Evolutionary conservation across 1,140 invertebrate species (phyloP), one percentile per base, ranked within the genome.

Genomic region (Lepidostoma basale): DNA sequence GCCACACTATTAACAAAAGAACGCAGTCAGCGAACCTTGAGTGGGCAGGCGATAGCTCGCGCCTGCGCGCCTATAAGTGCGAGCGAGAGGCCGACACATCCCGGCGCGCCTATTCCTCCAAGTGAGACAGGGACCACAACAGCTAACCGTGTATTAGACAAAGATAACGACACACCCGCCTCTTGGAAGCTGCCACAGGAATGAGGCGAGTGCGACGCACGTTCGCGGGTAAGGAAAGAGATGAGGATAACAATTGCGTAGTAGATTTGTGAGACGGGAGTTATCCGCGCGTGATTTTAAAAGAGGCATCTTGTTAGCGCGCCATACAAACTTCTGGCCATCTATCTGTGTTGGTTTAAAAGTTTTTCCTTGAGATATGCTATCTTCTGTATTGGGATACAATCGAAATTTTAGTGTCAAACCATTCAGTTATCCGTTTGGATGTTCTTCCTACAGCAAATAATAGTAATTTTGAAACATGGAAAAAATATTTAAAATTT

Each of bases 21-120:
- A 82, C 81, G 81, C 81, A 83, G 81, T 83, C 81, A 82, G 81
- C 81, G 81, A 83, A 82, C 81, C 81, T 83, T 82, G 81, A 83
- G 81, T 83, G 81, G 81, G 81, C 80, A 82, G 81, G 81, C 81
- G 80, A 82, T 82, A 82, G 78, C 80, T 80, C 80, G 81, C 79
- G 81, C 82, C 79, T 79, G 67, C 81, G 81, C 79, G 78, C 79
- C 79, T 68, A 54, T 68, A 67, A 75, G 77, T 75, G 76, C 74
- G 76, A 74, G 74, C 73, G 74, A 49, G 76, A 73, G 59, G 56
- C 60, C 64, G 69, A 67, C 67, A 71, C 62, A 45, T 44, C 10
- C 42, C 65, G 6, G 23, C 36, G 33, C 64, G 49, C 28, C 42
- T 26, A 26, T 30, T 39, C 44, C 42, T 36, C 16, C 54, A 12